Percentiles rank a stretch among this genome's conserved stretches.
Evolutionary conservation across 2,113 vertebrate genomes (phyloP).

Genomic region (Nothobranchius furzeri): DNA sequence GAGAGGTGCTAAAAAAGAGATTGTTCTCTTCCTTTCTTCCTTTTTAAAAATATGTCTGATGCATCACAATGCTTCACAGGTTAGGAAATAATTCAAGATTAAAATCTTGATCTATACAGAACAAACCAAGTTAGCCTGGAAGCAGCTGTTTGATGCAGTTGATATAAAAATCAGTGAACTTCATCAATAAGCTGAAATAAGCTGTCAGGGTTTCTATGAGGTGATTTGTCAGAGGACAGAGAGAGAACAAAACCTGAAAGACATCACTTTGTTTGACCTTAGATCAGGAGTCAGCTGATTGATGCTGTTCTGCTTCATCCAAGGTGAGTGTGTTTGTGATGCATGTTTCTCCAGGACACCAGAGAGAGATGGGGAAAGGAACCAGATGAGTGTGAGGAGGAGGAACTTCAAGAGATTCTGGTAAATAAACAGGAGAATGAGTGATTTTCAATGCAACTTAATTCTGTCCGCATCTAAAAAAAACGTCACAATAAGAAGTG

Average conservation of each 20-base stretch:
- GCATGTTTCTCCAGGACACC: slow-evolving; percentile 74
- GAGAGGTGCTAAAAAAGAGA: no score
- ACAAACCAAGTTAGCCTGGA: slow-evolving; percentile 2
- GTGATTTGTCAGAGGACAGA: slow-evolving; percentile 45
- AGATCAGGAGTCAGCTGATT: slow-evolving; percentile 46
- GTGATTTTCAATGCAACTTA: neutral
- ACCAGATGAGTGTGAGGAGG: slow-evolving; percentile 79
- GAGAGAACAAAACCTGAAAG: slow-evolving; percentile 17
- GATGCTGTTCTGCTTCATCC: slow-evolving; percentile 36
- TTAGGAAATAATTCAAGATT: neutral
- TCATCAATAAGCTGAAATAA: slow-evolving; percentile 43
- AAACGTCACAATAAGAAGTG: neutral
- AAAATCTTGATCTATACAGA: neutral
- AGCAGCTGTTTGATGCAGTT: slow-evolving; percentile 2
- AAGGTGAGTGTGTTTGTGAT: slow-evolving; percentile 42
- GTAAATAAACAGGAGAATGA: slow-evolving; percentile 50
- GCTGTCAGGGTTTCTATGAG: slow-evolving; percentile 46
- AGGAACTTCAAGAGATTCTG: slow-evolving; percentile 81
- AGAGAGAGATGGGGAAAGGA: slow-evolving; percentile 76
- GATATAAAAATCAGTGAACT: slow-evolving; percentile 21
- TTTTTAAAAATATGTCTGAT: neutral
- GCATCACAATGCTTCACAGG: neutral
- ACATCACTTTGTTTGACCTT: slow-evolving; percentile 33
- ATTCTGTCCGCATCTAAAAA: neutral
- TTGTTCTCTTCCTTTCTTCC: no score